Conservation (phyloP, 2,888 invertebrate genomes). For the Hyppa rectilinea region DNA sequence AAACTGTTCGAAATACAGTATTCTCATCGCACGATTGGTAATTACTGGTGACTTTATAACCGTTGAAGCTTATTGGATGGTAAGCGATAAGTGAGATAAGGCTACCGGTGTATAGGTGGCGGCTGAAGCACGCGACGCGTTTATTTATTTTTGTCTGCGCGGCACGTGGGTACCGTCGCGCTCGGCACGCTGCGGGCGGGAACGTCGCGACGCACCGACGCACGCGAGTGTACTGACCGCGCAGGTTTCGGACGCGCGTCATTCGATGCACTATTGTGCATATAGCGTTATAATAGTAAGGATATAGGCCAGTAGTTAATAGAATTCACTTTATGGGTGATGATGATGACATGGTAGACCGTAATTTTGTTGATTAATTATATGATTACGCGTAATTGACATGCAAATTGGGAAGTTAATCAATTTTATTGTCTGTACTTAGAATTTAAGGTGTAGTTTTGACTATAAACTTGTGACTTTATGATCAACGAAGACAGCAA, state of each 20-base stretch:
- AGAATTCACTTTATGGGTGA: conserved; percentile 22
- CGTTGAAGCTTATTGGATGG: conserved; percentile 38
- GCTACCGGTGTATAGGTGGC: conserved; percentile 53
- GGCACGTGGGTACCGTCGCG: conserved; percentile 81
- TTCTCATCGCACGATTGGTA: conserved; percentile 14
- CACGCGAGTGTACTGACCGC: conserved; percentile 88
- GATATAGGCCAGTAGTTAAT: conserved; percentile 68
- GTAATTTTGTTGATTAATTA: conserved; percentile 25
- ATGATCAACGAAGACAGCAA: background rate
- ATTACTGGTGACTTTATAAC: conserved; percentile 42
- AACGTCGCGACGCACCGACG: conserved; percentile 84
- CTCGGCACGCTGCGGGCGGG: conserved; percentile 57
- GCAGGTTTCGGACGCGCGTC: conserved; percentile 81
- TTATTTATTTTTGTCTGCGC: conserved; percentile 78
- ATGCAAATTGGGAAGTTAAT: conserved; percentile 32
- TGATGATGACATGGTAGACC: conserved; percentile 11
- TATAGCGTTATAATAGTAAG: conserved; percentile 81
- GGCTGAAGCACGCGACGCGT: conserved; percentile 64
- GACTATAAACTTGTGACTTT: conserved; percentile 1
- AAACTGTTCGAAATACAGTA: conserved; percentile 14
- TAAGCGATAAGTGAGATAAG: conserved; percentile 51
- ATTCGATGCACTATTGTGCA: conserved; percentile 80
- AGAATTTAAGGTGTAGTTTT: conserved; percentile 22
- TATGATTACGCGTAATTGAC: conserved; percentile 18
- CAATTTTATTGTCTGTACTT: conserved; percentile 4